Base-by-base conservation (phyloP, 2,888 invertebrate species). In the Caenorhabditis sp. region DNA sequence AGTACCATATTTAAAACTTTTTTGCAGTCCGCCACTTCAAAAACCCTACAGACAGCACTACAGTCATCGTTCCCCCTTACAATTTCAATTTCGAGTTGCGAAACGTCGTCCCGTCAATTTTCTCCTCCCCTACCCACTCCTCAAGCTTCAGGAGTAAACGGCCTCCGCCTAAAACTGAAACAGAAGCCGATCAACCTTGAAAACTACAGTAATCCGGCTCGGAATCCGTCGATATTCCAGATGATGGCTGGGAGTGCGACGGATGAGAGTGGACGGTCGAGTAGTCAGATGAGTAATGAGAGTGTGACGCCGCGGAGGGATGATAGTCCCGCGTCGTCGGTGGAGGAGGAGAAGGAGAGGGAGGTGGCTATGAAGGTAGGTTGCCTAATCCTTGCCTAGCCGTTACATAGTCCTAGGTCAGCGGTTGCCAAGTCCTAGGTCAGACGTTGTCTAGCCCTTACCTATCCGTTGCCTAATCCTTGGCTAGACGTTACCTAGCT, bases 261-360 rank as follows among this genome's bases (percentile, higher is more conserved):
- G 0, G 77, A 78, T 50, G 82, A 82, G 22, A 77, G 77, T 53
- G 47, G 82, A 4, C 20, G 77, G 11, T 72, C 72, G 1, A 72
- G 77, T 53, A 67, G 82, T 35, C 61, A 70, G 20, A 65, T 69
- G 62, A 82, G 82, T 44, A 67, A 82, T 60, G 82, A 82, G 20
- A 82, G 82, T 56, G 47, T 40, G 1, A 67, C 79, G 0, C 67
- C 69, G 11, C 24, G 77, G 6, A 28, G 81, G 26, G 81, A 77
- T 32, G 77, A 82, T 24, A 78, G 72, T 55, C 82, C 82, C 22
- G 78, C 70, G 0, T 77, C 81, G 0, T 70, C 77, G n/a, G n/a
- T n/a, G n/a, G n/a, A n/a, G n/a, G n/a, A n/a, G n/a, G n/a, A n/a
- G n/a, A 60, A 61, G 18, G 67, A 76, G 18, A 56, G 55, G 20